Conservation (phyloP, 1,140 invertebrate genomes). For the Popillia japonica region DNA sequence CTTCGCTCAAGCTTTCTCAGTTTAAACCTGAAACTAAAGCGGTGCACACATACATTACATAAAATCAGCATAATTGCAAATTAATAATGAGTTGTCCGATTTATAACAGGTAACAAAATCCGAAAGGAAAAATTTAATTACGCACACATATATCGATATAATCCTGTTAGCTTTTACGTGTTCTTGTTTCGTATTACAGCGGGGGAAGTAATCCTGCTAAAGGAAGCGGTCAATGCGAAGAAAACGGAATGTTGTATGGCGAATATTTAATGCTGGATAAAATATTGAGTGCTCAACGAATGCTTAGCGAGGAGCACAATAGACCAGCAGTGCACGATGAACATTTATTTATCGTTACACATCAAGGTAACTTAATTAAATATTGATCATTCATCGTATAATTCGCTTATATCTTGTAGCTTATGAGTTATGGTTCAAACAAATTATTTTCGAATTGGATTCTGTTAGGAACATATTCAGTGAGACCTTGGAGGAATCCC, state of each 20-base stretch:
- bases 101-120: constrained; percentile 11
- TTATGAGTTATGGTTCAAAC: constrained; percentile 99
- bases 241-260: constrained; percentile 80
- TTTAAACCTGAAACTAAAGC: neutral
- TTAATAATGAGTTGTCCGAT: constrained; percentile 28
- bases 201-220: constrained; percentile 49
- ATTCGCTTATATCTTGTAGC: constrained; percentile 70
- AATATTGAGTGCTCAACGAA: constrained; percentile 83
- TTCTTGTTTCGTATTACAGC: neutral
- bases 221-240: constrained; percentile 63
- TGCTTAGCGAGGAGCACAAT: constrained; percentile 77
- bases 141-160: too few relatives aligned
- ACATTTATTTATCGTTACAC: constrained; percentile 96
- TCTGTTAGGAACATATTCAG: constrained; percentile 87
- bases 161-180: too few relatives aligned
- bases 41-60: neutral
- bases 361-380: constrained; percentile 80
- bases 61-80: neutral
- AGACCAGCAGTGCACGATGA: constrained; percentile 93
- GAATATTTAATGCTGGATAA: constrained; percentile 92
- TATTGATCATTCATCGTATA: neutral
- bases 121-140: too few relatives aligned
- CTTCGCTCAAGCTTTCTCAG: constrained; percentile 16
- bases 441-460: constrained; percentile 97
- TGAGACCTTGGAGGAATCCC: constrained; percentile 85